phyloP scores from a whole-genome alignment of 2,113 vertebrate species.

The Oxyruncus cristatus region DNA sequence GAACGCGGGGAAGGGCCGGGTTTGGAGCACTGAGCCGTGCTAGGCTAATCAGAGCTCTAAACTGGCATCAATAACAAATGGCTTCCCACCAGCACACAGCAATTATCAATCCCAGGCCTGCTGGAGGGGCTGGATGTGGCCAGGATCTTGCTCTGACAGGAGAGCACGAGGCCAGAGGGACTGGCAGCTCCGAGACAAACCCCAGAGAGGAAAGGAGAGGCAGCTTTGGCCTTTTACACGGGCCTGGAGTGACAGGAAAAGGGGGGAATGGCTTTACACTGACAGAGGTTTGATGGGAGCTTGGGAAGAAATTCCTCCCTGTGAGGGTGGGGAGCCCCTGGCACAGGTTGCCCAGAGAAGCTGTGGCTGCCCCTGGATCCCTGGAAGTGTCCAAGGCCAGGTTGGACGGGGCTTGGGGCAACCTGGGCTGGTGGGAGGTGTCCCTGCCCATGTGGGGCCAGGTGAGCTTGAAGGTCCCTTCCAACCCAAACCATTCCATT shows the following conservation, averaged over 20 bases:
- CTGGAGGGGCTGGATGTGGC: background rate
- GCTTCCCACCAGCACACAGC: background rate
- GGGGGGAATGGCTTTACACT: background rate
- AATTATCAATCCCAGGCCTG: background rate
- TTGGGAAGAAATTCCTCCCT: rapidly evolving
- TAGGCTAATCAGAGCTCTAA: background rate
- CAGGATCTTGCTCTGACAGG: rapidly evolving
- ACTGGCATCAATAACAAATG: background rate
- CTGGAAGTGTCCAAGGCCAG: background rate
- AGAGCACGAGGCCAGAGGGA: rapidly evolving
- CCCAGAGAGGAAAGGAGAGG: background rate
- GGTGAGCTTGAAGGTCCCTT: rapidly evolving
- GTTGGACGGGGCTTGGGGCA: rapidly evolving
- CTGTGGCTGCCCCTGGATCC: background rate
- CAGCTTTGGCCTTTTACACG: background rate
- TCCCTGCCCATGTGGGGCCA: background rate
- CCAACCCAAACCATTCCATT: background rate
- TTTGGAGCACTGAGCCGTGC: background rate
- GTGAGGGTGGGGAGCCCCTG: rapidly evolving
- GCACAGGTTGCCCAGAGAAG: background rate
- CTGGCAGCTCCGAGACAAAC: background rate
- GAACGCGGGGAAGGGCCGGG: background rate
- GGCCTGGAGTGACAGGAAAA: background rate
- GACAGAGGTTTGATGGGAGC: rapidly evolving
- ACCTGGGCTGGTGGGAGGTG: rapidly evolving